Base-by-base conservation (phyloP, 1,140 invertebrate genomes). In the Halictus rubicundus region DNA sequence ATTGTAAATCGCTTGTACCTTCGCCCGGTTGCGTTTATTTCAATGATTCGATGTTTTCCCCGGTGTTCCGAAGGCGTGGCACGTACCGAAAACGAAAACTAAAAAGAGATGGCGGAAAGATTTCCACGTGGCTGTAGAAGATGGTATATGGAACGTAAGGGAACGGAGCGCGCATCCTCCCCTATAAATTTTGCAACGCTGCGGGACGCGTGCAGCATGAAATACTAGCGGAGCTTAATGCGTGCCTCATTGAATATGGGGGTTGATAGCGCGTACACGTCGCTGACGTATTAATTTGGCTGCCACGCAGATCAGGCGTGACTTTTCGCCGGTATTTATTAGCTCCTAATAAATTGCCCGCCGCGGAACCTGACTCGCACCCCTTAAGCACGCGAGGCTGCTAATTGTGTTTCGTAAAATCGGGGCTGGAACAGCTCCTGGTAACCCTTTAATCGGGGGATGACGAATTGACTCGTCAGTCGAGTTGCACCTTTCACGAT, bases 201-300 rank as follows among this genome's bases (percentile, higher is more conserved):
- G 79, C 27, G n/a, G 8, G 27, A 25, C 23, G 42, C 42, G 46
- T 69, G 54, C 32, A 21, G 49, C 27, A 65, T 54, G 80, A 68
- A 83, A 75, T 60, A 64, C 54, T 37, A 59, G 59, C 63, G 42
- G 49, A 66, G 66, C 73, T 85, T 85, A 77, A 76, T 78, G 71
- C 77, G 65, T 54, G 37, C n/a, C 52, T 71, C 66, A 80, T 74
- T 66, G 73, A 63, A 79, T 68, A 68, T 61, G 69, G 19, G 73
- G 68, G 59, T 78, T 78, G 54, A 73, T 80, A 81, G 75, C 52
- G 25, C 46, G 52, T 69, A 57, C 59, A 46, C 65, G 52, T 80
- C 52, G 46, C 68, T 75, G 78, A 72, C 54, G 64, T 73, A 81
- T 84, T 85, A 85, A 84, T 85, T 84, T 42, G 63, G 59, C n/a